Evolutionary conservation across 2,888 invertebrate species (phyloP).

Genomic region (Stenchaetothrips biformis): DNA sequence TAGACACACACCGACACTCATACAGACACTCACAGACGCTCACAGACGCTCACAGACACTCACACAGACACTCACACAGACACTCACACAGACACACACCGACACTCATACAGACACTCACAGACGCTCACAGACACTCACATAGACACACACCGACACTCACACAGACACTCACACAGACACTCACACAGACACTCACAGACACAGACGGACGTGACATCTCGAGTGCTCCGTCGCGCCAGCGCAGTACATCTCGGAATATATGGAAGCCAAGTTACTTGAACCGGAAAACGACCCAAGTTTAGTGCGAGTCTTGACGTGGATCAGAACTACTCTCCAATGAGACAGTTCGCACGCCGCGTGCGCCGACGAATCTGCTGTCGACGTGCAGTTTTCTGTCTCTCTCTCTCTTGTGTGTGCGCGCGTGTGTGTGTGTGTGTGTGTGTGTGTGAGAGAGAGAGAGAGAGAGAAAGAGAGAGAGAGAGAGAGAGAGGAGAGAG

Average conservation of each 20-base stretch:
- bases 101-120: not conserved
- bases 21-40: not conserved
- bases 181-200: not conserved
- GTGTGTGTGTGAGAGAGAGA: no score
- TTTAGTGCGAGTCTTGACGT: not conserved
- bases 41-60: no score
- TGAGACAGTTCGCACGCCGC: constrained; percentile 10
- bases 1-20: not conserved
- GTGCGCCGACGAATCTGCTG: not conserved
- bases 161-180: not conserved
- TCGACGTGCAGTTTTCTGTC: not conserved
- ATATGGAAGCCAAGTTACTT: constrained; percentile 23
- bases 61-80: not conserved
- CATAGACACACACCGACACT: not conserved
- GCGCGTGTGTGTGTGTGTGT: not conserved
- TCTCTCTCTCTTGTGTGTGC: no score
- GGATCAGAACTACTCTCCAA: constrained; percentile 18
- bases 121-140: not conserved
- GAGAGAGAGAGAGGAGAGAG: not conserved
- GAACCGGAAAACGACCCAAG: constrained; percentile 24
- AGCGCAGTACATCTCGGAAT: not conserved
- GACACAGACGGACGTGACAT: not conserved
- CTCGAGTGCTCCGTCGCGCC: not conserved
- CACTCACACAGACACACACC: not conserved
- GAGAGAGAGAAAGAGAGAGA: not conserved